These are phyloP conservation scores for Papilio elwesi DNA, from an alignment of 2,888 invertebrate genomes.

Conservation along the genomic window DNA sequence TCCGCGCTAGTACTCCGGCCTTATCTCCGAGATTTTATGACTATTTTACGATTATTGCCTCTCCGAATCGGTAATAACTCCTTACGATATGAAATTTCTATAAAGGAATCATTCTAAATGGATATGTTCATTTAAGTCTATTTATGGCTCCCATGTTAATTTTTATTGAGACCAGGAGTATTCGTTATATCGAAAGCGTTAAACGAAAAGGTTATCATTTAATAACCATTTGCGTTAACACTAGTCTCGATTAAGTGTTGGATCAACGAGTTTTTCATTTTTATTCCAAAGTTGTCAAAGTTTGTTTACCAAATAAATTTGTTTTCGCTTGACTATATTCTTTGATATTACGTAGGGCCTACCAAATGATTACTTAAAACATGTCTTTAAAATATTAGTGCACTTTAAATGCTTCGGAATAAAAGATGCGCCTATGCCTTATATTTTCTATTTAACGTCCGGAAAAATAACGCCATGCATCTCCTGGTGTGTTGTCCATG, in stretches of 20 bases:
- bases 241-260: constrained; percentile 16
- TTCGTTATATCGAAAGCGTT: constrained; percentile 28
- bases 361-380: too few species aligned
- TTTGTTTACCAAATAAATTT: constrained; percentile 12
- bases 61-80: constrained; percentile 79
- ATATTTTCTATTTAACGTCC: too few species aligned
- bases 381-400: too few species aligned
- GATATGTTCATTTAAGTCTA: constrained; percentile 76
- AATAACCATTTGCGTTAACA: constrained; percentile 21
- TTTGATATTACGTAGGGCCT: not conserved
- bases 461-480: too few species aligned
- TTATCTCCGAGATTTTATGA: constrained; percentile 78
- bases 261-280: constrained; percentile 17
- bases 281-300: not conserved
- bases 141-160: constrained; percentile 64
- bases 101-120: constrained; percentile 77
- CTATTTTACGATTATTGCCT: constrained; percentile 81
- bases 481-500: too few species aligned
- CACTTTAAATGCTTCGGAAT: too few species aligned
- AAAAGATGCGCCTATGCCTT: too few species aligned
- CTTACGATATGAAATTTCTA: constrained; percentile 80
- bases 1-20: constrained; percentile 66
- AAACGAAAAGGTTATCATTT: constrained; percentile 35
- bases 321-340: constrained; percentile 20
- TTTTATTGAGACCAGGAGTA: constrained; percentile 56